Percentiles rank a stretch among this genome's conserved stretches.
Conservation (phyloP, 2,797 vertebrate species). For the Mus spretus region DNA sequence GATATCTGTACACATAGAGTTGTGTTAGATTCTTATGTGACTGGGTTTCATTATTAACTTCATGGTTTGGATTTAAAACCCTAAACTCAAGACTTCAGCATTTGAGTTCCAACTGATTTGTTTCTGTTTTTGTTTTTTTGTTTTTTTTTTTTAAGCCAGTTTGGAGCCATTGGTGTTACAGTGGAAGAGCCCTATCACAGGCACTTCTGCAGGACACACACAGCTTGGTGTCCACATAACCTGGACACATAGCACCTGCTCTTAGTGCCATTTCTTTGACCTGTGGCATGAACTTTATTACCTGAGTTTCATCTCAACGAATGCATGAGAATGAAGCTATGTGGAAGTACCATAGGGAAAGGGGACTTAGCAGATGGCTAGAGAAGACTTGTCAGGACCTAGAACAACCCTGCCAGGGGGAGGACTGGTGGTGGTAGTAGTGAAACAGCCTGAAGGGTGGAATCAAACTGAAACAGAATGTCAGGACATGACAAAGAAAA, state of each 20-base stretch:
- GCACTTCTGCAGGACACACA: not conserved
- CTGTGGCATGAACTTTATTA: not conserved
- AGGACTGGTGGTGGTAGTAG: not conserved
- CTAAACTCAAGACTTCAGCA: conserved; percentile 3
- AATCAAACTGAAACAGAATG: conserved; percentile 5
- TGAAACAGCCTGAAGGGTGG: not conserved
- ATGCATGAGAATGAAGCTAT: not conserved
- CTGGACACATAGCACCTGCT: not conserved
- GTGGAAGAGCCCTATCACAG: not conserved
- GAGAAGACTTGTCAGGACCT: not conserved
- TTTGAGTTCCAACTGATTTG: not conserved
- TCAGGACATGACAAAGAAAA: not conserved
- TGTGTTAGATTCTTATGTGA: not conserved
- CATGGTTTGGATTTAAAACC: not conserved
- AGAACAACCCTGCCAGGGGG: not conserved
- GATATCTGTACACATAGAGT: not conserved
- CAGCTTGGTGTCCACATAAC: not conserved
- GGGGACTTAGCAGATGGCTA: not conserved
- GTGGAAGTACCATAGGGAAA: not conserved
- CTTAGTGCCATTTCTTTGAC: not conserved
- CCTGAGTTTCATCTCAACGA: not conserved
- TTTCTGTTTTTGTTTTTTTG: not conserved
- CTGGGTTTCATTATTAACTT: conserved; percentile 6
- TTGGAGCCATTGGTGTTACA: not conserved
- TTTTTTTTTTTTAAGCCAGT: not conserved